Evolutionary conservation across 1,140 invertebrate species (phyloP).

Genomic region (Procambarus virginalis): DNA sequence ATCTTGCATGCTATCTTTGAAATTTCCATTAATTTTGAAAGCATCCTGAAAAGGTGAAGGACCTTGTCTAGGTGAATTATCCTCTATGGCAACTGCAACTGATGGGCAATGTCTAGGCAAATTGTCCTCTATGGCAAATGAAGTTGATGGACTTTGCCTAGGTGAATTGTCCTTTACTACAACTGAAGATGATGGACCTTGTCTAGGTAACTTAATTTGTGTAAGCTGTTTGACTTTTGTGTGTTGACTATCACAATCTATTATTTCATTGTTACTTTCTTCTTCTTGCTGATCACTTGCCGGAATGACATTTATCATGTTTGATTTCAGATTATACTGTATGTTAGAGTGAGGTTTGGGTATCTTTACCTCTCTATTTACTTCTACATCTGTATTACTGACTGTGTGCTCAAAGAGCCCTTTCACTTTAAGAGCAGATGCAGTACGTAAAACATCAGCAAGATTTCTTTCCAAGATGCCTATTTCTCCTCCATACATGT

Average conservation of each 20-base stretch:
- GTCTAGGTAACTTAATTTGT: neutral
- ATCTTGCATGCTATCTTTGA: neutral
- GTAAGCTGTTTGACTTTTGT: neutral
- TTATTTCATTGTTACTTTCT: neutral
- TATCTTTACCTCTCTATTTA: neutral
- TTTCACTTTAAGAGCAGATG: neutral
- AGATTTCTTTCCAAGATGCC: neutral
- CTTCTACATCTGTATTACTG: neutral
- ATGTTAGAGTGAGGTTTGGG: neutral
- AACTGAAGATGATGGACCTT: neutral
- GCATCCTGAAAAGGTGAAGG: too few relatives aligned
- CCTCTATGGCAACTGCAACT: too few relatives aligned
- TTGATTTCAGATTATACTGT: neutral
- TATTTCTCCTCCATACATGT: slow-evolving; percentile 13
- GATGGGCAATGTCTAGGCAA: too few relatives aligned
- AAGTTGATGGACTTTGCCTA: neutral
- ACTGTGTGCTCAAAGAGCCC: neutral
- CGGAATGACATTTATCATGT: neutral
- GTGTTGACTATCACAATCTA: neutral
- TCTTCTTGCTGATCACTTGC: neutral
- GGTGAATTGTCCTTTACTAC: neutral
- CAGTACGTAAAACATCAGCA: neutral
- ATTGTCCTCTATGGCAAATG: neutral
- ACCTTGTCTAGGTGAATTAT: too few relatives aligned
- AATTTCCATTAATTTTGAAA: neutral